phyloP scores from a whole-genome alignment of 2,888 invertebrate species.

The Zaprionus lineosus region DNA sequence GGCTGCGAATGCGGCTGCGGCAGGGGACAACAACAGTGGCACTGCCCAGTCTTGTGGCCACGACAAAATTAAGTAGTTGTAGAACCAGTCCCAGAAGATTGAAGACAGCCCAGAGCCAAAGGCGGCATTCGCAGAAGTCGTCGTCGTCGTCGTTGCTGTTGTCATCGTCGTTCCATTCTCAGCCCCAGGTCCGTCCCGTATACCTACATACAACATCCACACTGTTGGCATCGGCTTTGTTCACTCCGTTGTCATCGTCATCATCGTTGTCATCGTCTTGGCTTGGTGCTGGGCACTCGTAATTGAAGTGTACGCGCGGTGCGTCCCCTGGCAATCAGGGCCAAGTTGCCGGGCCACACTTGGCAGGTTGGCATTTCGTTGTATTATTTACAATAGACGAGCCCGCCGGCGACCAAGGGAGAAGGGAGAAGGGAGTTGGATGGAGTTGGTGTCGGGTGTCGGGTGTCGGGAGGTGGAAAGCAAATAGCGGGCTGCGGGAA shows the following conservation, averaged over 20 bases:
- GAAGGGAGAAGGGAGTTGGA: neutral
- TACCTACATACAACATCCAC: too few relatives aligned
- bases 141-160: slow-evolving; percentile 11
- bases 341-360: slow-evolving; percentile 47
- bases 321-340: slow-evolving; percentile 59
- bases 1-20: too few relatives aligned
- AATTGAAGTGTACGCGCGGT: slow-evolving; percentile 70
- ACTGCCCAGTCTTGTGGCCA: slow-evolving; percentile 18
- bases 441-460: slow-evolving; percentile 13
- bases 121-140: slow-evolving; percentile 38
- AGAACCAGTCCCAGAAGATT: slow-evolving; percentile 69
- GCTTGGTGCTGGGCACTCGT: slow-evolving; percentile 45
- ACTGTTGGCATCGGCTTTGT: slow-evolving; percentile 1
- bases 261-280: slow-evolving; percentile 26
- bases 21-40: too few relatives aligned
- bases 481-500: too few relatives aligned
- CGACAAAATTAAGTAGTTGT: slow-evolving; percentile 71
- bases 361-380: slow-evolving; percentile 62
- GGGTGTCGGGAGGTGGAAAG: too few relatives aligned
- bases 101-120: slow-evolving; percentile 43
- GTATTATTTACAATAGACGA: slow-evolving; percentile 69
- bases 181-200: too few relatives aligned
- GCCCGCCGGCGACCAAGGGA: neutral
- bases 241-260: neutral
- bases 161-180: slow-evolving; percentile 3